These are phyloP conservation scores for Trididemnum clinides DNA, from an alignment of 23 tunicate genomes.

Conservation along the genomic window DNA sequence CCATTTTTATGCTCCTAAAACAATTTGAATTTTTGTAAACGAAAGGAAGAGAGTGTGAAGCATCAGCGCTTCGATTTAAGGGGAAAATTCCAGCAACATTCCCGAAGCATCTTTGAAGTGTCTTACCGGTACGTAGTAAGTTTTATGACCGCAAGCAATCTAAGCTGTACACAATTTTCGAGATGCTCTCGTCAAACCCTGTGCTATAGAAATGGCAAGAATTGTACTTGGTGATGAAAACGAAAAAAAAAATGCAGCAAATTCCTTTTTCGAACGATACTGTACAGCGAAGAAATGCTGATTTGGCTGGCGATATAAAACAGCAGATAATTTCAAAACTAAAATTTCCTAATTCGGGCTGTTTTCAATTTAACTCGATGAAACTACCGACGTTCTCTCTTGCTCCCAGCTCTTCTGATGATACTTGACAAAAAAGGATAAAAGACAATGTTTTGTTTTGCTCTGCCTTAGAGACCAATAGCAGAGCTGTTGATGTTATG, in stretches of 20 bases:
- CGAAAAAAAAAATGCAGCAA: constrained; percentile 11
- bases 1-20: no score
- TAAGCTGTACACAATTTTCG: constrained; percentile 58
- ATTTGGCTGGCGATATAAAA: constrained; percentile 12
- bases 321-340: constrained; percentile 13
- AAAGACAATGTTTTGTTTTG: constrained; percentile 34
- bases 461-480: constrained; percentile 24
- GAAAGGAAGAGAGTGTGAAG: constrained; percentile 26
- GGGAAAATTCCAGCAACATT: constrained; percentile 39
- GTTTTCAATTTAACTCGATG: constrained; percentile 44
- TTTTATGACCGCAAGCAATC: constrained; percentile 45
- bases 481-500: constrained; percentile 39
- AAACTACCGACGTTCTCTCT: constrained; percentile 47
- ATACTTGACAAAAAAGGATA: constrained; percentile 17
- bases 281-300: constrained; percentile 32
- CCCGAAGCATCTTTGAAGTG: constrained; percentile 20
- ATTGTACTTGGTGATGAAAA: constrained; percentile 39
- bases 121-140: constrained; percentile 49
- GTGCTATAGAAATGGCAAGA: constrained; percentile 47
- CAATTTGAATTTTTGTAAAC: constrained; percentile 24
- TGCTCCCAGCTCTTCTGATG: constrained; percentile 32
- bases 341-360: constrained; percentile 12
- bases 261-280: constrained; percentile 36
- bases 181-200: constrained; percentile 64
- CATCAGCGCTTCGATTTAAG: constrained; percentile 41